Evolutionary conservation across 2,888 invertebrate genomes (phyloP), one percentile per base, ranked within the genome.

Genomic region (Alentia gelatinosa): DNA sequence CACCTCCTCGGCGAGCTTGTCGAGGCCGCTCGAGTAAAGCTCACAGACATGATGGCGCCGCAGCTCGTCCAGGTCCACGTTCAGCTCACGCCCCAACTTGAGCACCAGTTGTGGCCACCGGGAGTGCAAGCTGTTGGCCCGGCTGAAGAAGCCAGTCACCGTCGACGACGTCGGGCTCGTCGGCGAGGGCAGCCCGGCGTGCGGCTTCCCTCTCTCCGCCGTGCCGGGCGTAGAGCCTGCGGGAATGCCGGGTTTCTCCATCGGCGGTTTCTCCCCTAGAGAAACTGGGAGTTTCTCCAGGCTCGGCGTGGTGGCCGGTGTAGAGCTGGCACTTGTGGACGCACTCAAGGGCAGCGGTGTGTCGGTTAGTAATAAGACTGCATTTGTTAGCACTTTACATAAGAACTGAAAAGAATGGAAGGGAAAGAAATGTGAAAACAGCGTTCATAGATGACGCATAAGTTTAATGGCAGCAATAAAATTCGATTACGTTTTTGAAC

Each of bases 1-100:
- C 93, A 97, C 97, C 96, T 97, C 97, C 94, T 97, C 97, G 63
- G 97, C 97, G 42, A 97, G 94, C 92, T 96, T 96, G 95, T 97
- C 97, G 93, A 97, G 96, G 56, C 97, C 97, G 92, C 96, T 96
- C 9, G 96, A 96, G 94, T 97, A 97, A 79, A 97, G 96, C 94
- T 97, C 97, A 94, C 97, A 97, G 92, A 98, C 98, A 97, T 98
- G 98, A 96, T 98, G 98, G 90, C 98, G 97, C 93, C 97, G 97
- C 74, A 99, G 96, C 84, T 97, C 97, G 94, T 98, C 98, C 26
- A 97, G 96, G 93, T 98, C 97, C 90, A 98, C 96, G 92, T 97
- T 97, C 98, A 98, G 98, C 90, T 97, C 97, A 39, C 97, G 97
- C 0, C 98, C 98, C 89, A 98, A 96, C 15, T 97, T 96, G 75